Percentiles rank a stretch among this genome's conserved stretches.
These are phyloP conservation scores for Parnassius apollo DNA, from an alignment of 2,888 invertebrate genomes.

Conservation along the genomic window DNA sequence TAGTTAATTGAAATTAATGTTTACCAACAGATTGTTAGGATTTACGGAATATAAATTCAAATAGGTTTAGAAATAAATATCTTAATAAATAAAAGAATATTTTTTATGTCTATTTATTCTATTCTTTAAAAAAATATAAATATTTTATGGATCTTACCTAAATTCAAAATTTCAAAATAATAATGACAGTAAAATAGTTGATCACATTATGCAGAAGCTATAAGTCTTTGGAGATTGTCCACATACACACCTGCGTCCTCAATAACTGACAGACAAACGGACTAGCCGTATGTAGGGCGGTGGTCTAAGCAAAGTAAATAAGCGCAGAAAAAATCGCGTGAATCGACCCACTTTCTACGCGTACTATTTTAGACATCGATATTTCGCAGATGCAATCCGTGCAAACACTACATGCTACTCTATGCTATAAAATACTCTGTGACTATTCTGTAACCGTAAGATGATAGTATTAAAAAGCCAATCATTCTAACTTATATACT, in stretches of 20 bases:
- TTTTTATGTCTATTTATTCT: too few species aligned
- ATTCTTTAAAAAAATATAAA: too few species aligned
- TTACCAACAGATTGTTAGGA: conserved; percentile 9
- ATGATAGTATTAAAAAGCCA: too few species aligned
- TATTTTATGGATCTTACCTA: too few species aligned
- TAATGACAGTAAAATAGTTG: not conserved
- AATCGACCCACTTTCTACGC: conserved; percentile 51
- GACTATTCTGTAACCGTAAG: too few species aligned
- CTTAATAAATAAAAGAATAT: too few species aligned
- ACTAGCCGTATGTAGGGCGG: conserved; percentile 30
- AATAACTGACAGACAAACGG: conserved; percentile 28
- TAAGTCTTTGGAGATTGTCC: conserved; percentile 27
- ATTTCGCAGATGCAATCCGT: conserved; percentile 57
- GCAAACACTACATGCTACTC: not conserved
- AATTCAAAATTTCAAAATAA: too few species aligned
- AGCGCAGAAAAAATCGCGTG: conserved; percentile 39
- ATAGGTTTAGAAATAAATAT: not conserved
- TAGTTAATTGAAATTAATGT: conserved; percentile 23
- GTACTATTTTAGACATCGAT: conserved; percentile 41
- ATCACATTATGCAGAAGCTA: not conserved
- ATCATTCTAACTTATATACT: too few species aligned
- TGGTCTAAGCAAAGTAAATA: conserved; percentile 29
- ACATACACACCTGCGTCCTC: conserved; percentile 39
- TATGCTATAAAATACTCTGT: too few species aligned
- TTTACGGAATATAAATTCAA: conserved; percentile 3